Conservation (phyloP, 2,888 invertebrate genomes). For the Erebia ligea region DNA sequence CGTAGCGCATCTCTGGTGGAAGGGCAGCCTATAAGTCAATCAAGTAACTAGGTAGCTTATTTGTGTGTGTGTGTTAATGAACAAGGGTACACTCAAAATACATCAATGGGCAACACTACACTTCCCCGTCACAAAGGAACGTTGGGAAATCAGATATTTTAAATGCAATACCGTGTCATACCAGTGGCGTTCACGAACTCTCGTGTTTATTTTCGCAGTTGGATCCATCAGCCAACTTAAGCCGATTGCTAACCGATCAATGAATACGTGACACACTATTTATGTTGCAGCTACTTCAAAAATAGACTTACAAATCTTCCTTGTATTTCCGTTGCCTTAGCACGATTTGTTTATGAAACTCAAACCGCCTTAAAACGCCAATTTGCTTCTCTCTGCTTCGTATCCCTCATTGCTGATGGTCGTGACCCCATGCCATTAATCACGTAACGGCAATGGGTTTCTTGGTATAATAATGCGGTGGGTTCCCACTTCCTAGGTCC, state of each 20-base stretch:
- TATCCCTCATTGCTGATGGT: too few species aligned
- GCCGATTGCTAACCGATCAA: conserved; percentile 32
- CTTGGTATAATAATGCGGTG: too few species aligned
- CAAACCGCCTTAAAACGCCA: neutral
- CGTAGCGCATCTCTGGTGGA: too few species aligned
- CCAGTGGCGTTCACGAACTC: neutral
- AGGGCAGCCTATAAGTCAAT: too few species aligned
- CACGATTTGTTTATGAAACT: neutral
- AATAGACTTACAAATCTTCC: conserved; percentile 2
- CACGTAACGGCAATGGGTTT: too few species aligned
- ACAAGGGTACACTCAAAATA: neutral
- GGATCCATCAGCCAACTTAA: conserved; percentile 42
- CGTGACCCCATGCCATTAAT: too few species aligned
- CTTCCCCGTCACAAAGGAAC: neutral
- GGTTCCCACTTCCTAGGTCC: too few species aligned
- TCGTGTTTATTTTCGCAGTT: conserved; percentile 70
- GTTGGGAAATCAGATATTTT: neutral
- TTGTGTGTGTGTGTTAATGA: too few species aligned
- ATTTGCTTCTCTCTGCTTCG: too few species aligned
- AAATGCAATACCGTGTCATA: neutral
- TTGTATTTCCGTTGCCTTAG: neutral
- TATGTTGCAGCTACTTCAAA: neutral
- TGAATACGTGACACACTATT: conserved; percentile 23
- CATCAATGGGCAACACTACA: neutral
- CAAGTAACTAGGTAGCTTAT: too few species aligned